A percentile compares a stretch with the other conserved stretches of the same genome.
These are phyloP conservation scores for Coregonus sp. DNA, from an alignment of 2,797 vertebrate genomes.

Conservation along the genomic window DNA sequence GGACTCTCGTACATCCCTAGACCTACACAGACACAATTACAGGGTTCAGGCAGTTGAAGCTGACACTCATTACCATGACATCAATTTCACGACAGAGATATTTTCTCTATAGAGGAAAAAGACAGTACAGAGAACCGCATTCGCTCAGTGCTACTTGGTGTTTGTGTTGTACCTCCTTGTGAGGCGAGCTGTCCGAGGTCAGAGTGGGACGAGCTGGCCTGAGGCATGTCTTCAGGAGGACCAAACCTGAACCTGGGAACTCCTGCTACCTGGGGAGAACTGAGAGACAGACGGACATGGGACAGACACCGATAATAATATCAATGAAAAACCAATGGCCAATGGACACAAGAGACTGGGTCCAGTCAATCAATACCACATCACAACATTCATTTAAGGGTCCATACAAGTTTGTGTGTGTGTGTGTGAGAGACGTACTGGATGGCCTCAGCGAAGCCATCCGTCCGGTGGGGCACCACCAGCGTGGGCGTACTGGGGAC, in stretches of 20 bases:
- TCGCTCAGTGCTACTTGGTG: neutral
- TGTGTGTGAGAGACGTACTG: conserved; percentile 73
- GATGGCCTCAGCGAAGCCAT: conserved; percentile 97
- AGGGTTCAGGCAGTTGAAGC: neutral
- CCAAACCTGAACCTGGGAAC: conserved; percentile 95
- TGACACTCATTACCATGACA: too few relatives aligned
- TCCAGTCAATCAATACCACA: too few relatives aligned
- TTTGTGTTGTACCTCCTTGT: conserved; percentile 84
- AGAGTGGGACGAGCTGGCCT: conserved; percentile 90
- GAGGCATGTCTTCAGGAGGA: conserved; percentile 92
- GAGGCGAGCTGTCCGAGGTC: conserved; percentile 96
- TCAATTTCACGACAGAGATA: neutral
- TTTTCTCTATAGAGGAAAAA: neutral
- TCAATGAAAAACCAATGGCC: neutral
- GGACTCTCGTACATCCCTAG: conserved; percentile 98
- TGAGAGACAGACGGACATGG: conserved; percentile 57
- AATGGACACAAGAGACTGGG: neutral
- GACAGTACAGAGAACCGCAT: neutral
- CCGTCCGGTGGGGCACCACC: conserved; percentile 95
- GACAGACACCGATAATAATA: neutral
- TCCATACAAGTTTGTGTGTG: too few relatives aligned
- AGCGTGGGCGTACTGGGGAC: conserved; percentile 97
- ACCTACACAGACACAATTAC: conserved; percentile 68
- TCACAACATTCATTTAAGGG: too few relatives aligned
- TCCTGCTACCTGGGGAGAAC: conserved; percentile 95